Conservation (phyloP, 2,113 vertebrate species). For the human region DNA sequence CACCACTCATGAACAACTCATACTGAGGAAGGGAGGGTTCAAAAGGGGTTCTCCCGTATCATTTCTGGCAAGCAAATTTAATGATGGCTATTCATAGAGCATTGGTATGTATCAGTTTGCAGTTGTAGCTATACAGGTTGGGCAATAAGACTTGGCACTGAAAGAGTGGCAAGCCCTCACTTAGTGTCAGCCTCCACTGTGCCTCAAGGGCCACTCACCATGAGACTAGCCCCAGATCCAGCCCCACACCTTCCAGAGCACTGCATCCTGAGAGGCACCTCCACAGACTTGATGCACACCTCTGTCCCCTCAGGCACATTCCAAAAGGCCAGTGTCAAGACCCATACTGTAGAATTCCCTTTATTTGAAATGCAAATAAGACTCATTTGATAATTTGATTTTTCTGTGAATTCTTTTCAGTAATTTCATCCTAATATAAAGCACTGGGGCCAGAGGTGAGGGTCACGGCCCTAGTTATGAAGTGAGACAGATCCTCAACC, state of each 20-base stretch:
- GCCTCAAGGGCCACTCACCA: background rate
- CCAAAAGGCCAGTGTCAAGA: background rate
- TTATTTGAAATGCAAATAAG: background rate
- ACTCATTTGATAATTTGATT: background rate
- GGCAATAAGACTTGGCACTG: background rate
- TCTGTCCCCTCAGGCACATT: background rate
- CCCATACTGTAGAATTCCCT: too few species aligned
- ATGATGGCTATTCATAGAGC: background rate
- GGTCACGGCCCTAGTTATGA: background rate
- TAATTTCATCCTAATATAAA: conserved; percentile 14
- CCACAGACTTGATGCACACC: background rate
- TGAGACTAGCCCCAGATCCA: background rate
- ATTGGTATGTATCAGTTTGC: background rate
- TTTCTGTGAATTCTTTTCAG: background rate
- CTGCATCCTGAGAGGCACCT: background rate
- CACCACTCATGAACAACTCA: background rate
- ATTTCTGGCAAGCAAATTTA: background rate
- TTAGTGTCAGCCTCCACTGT: background rate
- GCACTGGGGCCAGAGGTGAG: background rate
- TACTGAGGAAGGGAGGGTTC: background rate
- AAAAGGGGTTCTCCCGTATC: background rate
- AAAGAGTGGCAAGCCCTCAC: background rate
- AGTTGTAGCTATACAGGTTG: background rate
- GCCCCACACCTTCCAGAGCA: background rate
- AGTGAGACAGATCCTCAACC: background rate